These are phyloP conservation scores for Cryptoprocta ferox DNA, from an alignment of 2,797 vertebrate species.

Conservation along the genomic window DNA sequence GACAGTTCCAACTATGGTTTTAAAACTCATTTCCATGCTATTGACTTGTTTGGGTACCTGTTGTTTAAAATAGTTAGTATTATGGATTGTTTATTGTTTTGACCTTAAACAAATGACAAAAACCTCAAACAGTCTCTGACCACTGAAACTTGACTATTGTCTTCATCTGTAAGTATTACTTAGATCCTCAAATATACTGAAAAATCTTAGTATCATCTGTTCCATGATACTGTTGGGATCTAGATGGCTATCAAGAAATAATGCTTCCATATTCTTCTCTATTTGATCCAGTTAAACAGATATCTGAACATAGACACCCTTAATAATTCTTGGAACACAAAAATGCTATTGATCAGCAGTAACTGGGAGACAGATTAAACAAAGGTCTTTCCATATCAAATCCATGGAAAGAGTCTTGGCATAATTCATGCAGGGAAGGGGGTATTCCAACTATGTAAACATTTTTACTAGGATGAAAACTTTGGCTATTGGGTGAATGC, in stretches of 20 bases:
- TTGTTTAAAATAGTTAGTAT: neutral
- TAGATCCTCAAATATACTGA: neutral
- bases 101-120: neutral
- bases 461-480: neutral
- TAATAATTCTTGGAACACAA: neutral
- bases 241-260: neutral
- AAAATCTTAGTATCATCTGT: neutral
- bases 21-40: neutral
- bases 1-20: fast-evolving
- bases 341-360: neutral
- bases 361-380: neutral
- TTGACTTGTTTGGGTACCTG: neutral
- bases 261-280: neutral
- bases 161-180: neutral
- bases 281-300: neutral
- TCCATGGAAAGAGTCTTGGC: neutral
- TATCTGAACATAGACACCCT: neutral
- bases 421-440: neutral
- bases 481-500: neutral
- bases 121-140: neutral
- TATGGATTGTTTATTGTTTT: neutral
- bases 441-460: neutral
- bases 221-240: neutral
- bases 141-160: neutral
- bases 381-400: neutral